A percentile compares a stretch with the other conserved stretches of the same genome.
Conservation (phyloP, 2,113 vertebrate species). For the Candoia aspera region DNA sequence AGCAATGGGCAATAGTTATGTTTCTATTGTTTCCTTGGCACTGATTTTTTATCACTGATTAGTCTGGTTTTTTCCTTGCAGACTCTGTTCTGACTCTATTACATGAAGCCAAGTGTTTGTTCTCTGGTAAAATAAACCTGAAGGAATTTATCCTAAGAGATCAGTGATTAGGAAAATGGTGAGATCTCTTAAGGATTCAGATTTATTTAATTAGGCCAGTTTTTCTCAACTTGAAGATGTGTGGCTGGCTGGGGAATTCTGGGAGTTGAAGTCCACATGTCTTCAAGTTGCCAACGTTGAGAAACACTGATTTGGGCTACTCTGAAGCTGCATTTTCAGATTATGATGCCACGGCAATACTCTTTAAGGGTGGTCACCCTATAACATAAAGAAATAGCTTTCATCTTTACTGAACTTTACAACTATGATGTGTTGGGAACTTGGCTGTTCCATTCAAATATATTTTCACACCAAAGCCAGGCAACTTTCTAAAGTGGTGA, state of each 20-base stretch:
- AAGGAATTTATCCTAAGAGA: constrained; percentile 13
- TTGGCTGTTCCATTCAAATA: background rate
- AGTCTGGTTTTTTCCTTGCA: constrained; percentile 24
- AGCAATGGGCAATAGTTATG: background rate
- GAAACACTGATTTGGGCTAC: constrained; percentile 27
- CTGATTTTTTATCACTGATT: background rate
- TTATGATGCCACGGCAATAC: constrained; percentile 35
- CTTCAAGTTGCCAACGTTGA: too few species aligned
- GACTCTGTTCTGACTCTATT: background rate
- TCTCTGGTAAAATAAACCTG: constrained; percentile 36
- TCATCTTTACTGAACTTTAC: constrained; percentile 16
- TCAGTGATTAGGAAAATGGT: background rate
- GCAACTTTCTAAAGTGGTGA: background rate
- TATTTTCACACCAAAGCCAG: background rate
- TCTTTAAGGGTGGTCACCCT: constrained; percentile 30
- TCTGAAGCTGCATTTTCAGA: constrained; percentile 4
- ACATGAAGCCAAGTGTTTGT: background rate
- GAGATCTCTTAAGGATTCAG: background rate
- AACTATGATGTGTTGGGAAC: background rate
- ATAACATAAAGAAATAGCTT: constrained; percentile 16
- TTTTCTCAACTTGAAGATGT: background rate
- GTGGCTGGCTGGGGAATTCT: constrained; percentile 13
- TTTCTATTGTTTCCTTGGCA: background rate
- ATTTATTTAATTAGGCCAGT: background rate
- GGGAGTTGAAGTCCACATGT: background rate